Conservation (phyloP, 2,797 vertebrate species). For the Momotus momota region DNA sequence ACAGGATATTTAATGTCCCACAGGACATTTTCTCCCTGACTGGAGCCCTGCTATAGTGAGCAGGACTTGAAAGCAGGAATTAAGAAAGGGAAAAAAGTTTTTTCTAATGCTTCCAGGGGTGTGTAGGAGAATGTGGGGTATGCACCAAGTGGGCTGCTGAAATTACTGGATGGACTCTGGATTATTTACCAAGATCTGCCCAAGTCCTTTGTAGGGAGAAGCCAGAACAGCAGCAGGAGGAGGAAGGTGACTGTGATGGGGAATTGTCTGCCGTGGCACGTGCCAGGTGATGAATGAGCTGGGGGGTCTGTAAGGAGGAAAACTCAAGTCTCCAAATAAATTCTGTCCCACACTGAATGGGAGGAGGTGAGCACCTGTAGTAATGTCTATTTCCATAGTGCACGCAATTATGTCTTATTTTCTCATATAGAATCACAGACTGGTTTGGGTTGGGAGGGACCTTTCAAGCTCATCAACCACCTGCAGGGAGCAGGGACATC, state of each 20-base stretch:
- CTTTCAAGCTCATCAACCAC: too few species aligned
- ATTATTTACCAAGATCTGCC: neutral
- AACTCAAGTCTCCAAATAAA: neutral
- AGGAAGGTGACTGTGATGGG: neutral
- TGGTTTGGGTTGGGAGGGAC: too few species aligned
- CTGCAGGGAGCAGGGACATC: too few species aligned
- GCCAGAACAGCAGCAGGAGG: neutral
- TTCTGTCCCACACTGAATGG: neutral
- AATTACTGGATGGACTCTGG: neutral
- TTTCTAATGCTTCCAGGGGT: neutral
- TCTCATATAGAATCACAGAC: too few species aligned
- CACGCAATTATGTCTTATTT: rapidly evolving
- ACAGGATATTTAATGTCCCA: too few species aligned
- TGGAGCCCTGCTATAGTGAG: rapidly evolving
- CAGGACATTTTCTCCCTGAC: neutral
- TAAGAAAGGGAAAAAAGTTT: too few species aligned
- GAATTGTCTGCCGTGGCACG: neutral
- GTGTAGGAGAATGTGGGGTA: neutral
- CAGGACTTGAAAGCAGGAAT: neutral
- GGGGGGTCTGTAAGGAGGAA: neutral
- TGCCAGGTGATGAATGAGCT: neutral
- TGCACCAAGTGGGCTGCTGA: neutral
- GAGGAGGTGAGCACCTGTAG: neutral
- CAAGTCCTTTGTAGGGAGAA: neutral
- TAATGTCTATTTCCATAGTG: neutral